phyloP scores from a whole-genome alignment of 2,113 vertebrate genomes.

The Lampris incognitus region DNA sequence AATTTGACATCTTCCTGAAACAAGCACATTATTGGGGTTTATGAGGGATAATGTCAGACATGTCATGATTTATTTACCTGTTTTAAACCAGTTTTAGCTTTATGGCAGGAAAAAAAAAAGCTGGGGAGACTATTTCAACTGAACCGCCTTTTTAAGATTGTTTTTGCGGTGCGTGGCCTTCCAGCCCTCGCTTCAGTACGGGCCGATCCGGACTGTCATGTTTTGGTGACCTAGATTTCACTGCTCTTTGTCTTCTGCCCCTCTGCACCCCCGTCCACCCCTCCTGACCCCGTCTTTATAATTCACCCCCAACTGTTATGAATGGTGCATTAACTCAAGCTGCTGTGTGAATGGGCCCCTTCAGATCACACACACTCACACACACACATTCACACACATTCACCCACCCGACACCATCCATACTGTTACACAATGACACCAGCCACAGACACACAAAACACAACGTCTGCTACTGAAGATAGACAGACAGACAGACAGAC shows the following conservation, averaged over 20 bases:
- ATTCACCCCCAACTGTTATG: constrained; percentile 78
- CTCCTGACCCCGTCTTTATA: constrained; percentile 70
- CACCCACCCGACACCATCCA: neutral
- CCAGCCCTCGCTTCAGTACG: neutral
- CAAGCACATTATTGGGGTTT: too few relatives aligned
- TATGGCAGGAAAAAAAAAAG: too few relatives aligned
- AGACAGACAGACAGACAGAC: neutral
- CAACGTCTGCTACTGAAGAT: constrained; percentile 28
- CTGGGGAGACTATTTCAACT: too few relatives aligned
- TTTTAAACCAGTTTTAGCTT: too few relatives aligned
- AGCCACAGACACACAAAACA: constrained; percentile 38
- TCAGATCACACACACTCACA: constrained; percentile 55
- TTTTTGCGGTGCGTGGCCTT: neutral
- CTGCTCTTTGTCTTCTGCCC: constrained; percentile 70
- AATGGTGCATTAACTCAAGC: constrained; percentile 81
- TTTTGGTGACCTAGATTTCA: constrained; percentile 80
- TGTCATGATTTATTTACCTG: too few relatives aligned
- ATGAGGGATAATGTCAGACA: too few relatives aligned
- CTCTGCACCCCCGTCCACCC: constrained; percentile 16
- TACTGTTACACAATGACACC: constrained; percentile 73
- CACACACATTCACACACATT: neutral
- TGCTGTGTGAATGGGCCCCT: constrained; percentile 75
- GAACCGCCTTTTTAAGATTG: neutral
- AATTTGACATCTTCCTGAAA: too few relatives aligned
- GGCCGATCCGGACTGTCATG: constrained; percentile 71